A percentile compares a stretch with the other conserved stretches of the same genome.
Evolutionary conservation across 2,888 invertebrate species (phyloP).

Genomic region (Clunio marinus): DNA sequence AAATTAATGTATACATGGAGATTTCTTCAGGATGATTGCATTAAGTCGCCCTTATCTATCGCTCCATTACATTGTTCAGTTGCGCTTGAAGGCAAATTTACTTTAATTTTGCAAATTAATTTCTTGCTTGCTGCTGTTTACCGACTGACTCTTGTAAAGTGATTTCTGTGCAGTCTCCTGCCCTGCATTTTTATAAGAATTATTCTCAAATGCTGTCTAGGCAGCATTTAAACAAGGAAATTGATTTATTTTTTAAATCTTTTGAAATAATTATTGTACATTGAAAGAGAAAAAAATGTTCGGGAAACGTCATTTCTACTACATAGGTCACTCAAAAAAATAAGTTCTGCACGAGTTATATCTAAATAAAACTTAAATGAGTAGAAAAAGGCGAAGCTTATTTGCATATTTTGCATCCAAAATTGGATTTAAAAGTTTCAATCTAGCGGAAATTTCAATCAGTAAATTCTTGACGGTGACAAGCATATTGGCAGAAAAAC

Average conservation of each 20-base stretch:
- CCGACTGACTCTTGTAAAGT: background rate
- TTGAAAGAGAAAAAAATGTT: too few relatives aligned
- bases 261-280: background rate
- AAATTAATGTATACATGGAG: slow-evolving; percentile 35
- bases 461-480: too few relatives aligned
- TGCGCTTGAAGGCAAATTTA: slow-evolving; percentile 34
- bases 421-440: slow-evolving; percentile 4
- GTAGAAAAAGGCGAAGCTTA: too few relatives aligned
- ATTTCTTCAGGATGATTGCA: slow-evolving; percentile 18
- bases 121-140: slow-evolving; percentile 24
- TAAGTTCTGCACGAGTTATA: background rate
- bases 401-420: too few relatives aligned
- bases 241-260: background rate
- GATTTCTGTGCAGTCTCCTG: background rate
- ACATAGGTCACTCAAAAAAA: slow-evolving; percentile 3
- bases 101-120: slow-evolving; percentile 35
- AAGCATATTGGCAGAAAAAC: too few relatives aligned
- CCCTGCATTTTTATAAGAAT: background rate
- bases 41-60: slow-evolving; percentile 30
- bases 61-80: slow-evolving; percentile 21
- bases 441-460: too few relatives aligned
- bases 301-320: background rate
- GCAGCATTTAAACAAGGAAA: background rate
- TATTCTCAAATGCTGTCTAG: too few relatives aligned
- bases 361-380: too few relatives aligned